phyloP scores from a whole-genome alignment of 2,888 invertebrate genomes.

The Embidobia sp. region DNA sequence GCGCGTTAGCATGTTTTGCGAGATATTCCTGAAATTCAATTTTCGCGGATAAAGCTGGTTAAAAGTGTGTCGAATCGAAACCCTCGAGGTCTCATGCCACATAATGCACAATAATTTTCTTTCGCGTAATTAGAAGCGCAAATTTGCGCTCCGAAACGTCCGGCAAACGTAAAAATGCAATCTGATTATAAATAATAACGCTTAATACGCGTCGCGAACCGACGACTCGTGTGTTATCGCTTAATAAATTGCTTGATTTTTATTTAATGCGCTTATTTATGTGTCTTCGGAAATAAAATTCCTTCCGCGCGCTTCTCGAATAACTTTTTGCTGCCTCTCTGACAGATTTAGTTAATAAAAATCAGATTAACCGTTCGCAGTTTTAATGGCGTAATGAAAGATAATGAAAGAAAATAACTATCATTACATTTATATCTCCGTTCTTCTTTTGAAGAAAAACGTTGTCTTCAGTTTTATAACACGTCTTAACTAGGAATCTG shows the following conservation, averaged over 20 bases:
- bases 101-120: no score
- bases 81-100: no score
- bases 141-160: no score
- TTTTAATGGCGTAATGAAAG: conserved; percentile 44
- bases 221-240: not conserved
- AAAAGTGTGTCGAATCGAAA: no score
- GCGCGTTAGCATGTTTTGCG: conserved; percentile 34
- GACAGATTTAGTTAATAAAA: conserved; percentile 38
- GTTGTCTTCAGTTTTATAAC: conserved; percentile 35
- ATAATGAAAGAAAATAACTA: conserved; percentile 46
- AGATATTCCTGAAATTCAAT: conserved; percentile 27
- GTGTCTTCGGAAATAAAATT: not conserved
- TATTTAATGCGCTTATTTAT: conserved; percentile 3
- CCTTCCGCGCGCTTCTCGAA: not conserved
- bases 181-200: no score
- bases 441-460: conserved; percentile 21
- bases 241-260: conserved; percentile 2
- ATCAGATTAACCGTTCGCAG: conserved; percentile 27
- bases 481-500: no score
- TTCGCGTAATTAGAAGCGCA: conserved; percentile 1
- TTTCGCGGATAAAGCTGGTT: not conserved
- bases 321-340: conserved; percentile 5
- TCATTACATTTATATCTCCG: conserved; percentile 28
- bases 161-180: no score
- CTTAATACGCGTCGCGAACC: no score